Evolutionary conservation across 1,140 invertebrate species (phyloP), one percentile per base, ranked within the genome.

Genomic region (Drosophila quadrilineata): DNA sequence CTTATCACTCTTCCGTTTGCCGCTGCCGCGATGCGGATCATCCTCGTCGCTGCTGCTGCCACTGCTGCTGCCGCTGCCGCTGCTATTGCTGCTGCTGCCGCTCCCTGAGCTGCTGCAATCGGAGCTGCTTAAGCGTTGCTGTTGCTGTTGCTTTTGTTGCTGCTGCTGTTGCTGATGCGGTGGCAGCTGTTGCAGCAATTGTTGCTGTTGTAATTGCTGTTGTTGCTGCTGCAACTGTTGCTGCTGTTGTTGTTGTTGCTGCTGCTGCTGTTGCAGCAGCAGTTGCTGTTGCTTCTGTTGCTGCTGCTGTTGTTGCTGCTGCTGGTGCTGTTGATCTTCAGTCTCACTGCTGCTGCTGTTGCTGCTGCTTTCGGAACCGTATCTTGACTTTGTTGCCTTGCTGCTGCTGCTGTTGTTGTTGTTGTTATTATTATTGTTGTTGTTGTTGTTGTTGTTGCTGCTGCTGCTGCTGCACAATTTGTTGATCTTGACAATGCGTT

Each of bases 1-100:
- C 66, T 94, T 94, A 76, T 95, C 76, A 46, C 73, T 82, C 41
- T 84, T 82, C 1, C 72, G 59, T 33, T 82, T 82, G 46, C 65
- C 66, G 33, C 8, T 79, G 69, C 31, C 70, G 33, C 58, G 62
- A 19, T 76, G 71, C 9, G 58, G 46, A 17, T 86, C 80, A 6
- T 86, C 80, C 3, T 68, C 68, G 43, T 79, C 84, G 43, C 49
- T 56, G 40, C 70, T 80, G 48, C 75, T 79, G 22, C 65, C 65
- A 10, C 69, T 62, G 17, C 57, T 60, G 41, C 49, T 54, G 21
- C 17, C 38, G 26, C 40, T 46, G 12, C 41, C 36, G 41, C 16
- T 46, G 48, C 36, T 52, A 36, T 49, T 62, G 40, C 41, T 54
- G 48, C 41, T 43, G 49, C 49, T 40, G 26, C 45, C 31, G 22